Base-by-base conservation (phyloP, 2,888 invertebrate genomes). In the Ethmia dodecea region DNA sequence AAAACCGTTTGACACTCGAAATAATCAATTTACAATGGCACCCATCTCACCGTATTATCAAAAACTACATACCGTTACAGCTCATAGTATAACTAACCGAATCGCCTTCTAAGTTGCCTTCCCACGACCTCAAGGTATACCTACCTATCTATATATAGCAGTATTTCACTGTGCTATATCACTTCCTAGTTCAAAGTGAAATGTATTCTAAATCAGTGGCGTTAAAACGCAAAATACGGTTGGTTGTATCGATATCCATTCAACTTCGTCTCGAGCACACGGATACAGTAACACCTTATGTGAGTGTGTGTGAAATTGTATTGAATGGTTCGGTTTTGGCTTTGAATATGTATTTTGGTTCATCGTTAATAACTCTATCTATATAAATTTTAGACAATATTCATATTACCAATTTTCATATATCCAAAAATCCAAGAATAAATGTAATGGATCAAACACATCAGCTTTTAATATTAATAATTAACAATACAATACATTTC, bases 261-360 rank as follows among this genome's bases (percentile, higher is more conserved):
- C 76, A 81, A 79, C 62, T 70, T 52, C n/a, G n/a, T n/a, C n/a
- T n/a, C n/a, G n/a, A 66, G 56, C 79, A 79, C 76, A 77, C 60
- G 55, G 50, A 52, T 54, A 66, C 40, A 58, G 47, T 55, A 64
- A 74, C 75, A 74, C 73, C 69, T 70, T 47, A 41, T 47, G 63
- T 71, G 68, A 68, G 66, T 50, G 64, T 62, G 54, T 63, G 55
- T 38, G 58, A 58, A 63, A 60, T 68, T 52, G 36, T 49, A 48
- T 50, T 42, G 38, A 52, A 44, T 40, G 40, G 43, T n/a, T n/a
- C n/a, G n/a, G n/a, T n/a, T n/a, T n/a, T n/a, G n/a, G n/a, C n/a
- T n/a, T n/a, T n/a, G n/a, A n/a, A n/a, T n/a, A n/a, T n/a, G n/a
- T n/a, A n/a, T n/a, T n/a, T n/a, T n/a, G n/a, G n/a, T n/a, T n/a